phyloP scores from a whole-genome alignment of 2,113 vertebrate species.

The Eulemur macaco region DNA sequence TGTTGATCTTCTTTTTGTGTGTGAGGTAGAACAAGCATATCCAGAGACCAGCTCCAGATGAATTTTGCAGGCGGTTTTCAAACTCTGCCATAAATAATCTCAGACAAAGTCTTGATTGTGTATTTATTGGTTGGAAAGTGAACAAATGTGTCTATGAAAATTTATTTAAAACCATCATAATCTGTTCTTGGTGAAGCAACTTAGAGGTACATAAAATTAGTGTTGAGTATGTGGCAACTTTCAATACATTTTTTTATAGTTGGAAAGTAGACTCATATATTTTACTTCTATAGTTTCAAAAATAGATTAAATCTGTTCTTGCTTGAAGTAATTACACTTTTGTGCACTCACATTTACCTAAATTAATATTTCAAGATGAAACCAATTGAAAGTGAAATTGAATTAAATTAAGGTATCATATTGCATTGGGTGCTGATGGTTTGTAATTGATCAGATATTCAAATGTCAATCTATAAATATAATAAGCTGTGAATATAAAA shows the following conservation, averaged over 20 bases:
- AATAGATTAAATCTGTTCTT: constrained; percentile 31
- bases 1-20: neutral
- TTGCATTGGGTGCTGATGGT: neutral
- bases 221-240: neutral
- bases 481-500: constrained; percentile 22
- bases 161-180: neutral
- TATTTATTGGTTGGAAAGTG: neutral
- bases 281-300: constrained; percentile 31
- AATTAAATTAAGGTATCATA: constrained; percentile 53
- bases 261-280: neutral
- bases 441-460: constrained; percentile 59
- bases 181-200: neutral
- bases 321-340: constrained; percentile 59
- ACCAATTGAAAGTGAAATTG: constrained; percentile 59
- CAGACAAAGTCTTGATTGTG: neutral
- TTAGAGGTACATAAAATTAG: neutral
- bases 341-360: constrained; percentile 67
- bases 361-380: constrained; percentile 66
- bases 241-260: neutral
- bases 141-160: neutral
- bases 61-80: neutral
- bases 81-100: neutral
- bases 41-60: neutral
- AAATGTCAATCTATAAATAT: constrained; percentile 61
- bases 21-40: neutral